Base-by-base conservation (phyloP, 2,113 vertebrate genomes). In the Arothron firmamentum region DNA sequence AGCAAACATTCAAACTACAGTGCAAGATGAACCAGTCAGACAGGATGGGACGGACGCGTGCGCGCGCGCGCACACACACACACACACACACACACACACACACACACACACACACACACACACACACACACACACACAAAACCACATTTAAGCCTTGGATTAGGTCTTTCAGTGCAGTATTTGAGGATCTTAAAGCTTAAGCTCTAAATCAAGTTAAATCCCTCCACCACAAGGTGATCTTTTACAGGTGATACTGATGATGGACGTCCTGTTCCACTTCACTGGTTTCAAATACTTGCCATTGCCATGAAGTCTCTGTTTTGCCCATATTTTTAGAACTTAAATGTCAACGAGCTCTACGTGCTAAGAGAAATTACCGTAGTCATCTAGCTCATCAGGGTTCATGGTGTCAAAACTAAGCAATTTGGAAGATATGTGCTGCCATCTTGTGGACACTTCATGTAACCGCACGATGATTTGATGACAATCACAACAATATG, bases 1-100 rank as follows among this genome's bases (percentile, higher is more conserved):
- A 75, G 63, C 7, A 45, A 14, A 62, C 47, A 45, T 46, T 60
- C 42, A 72, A 69, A 69, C 8, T 11, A 51, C 25, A n/a, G 15
- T 34, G 59, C 72, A 25, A 41, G 72, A 20, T 6, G 2, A 77
- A 85, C 82, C 72, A 63, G 82, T 81, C 50, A 1, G 20, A 62
- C 73, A 59, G 46, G 68, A 19, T 38, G 6, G 59, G 31, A 18
- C n/a, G n/a, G n/a, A n/a, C n/a, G n/a, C n/a, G n/a, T n/a, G n/a
- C n/a, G n/a, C n/a, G n/a, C n/a, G n/a, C n/a, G n/a, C n/a, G n/a
- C 1, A 34, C 46, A 50, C 5, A 8, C 34, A n/a, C 52, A 41
- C 6, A 9, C 18, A 11, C 1, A 34, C 46, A 50, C 5, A 8
- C 34, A n/a, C 52, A 41, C 6, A 9, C 18, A 11, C 1, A 34